Base-by-base conservation (phyloP, 1,140 invertebrate genomes). In the Amyelois transitella region DNA sequence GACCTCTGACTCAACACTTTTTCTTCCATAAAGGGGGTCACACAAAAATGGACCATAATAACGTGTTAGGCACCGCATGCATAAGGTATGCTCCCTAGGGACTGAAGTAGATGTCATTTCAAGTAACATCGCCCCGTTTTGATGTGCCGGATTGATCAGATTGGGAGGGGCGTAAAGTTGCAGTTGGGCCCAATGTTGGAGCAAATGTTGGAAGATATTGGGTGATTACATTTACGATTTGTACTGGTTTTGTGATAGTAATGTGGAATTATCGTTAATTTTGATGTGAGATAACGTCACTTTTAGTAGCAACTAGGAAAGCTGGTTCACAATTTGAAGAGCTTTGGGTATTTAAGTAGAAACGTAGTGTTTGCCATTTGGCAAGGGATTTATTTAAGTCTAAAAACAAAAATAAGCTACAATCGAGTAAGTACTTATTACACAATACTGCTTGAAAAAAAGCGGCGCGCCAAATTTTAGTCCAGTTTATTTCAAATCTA, bases 21-120 rank as follows among this genome's bases (percentile, higher is more conserved):
- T 14, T 38, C 17, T 2, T 1, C 1, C 1, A 10, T 5, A 28
- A 28, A 38, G 8, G n/a, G 12, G 32, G 32, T 38, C 32, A 38
- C 0, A 6, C 21, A 21, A 21, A n/a, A 8, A 21, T 48, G 45
- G 45, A 8, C 12, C 20, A n/a, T n/a, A 48, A 22, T 1, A 22
- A 2, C 20, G 45, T 17, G 45, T 21, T 48, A 48, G 18, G 20
- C 7, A 19, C 44, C 45, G 45, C 18, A 20, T 21, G 45, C 45
- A 21, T 48, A 48, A 48, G 18, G 45, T 21, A 48, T 48, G 45
- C n/a, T 48, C 45, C 18, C 45, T 20, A 1, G 6, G 45, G 45
- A 48, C 19, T 21, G 19, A 6, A 48, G 45, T 21, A 21, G 45
- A 48, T 48, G 45, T 48, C 45, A 48, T 48, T 48, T 12, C n/a